Evolutionary conservation across 2,888 invertebrate species (phyloP), one percentile per base, ranked within the genome.

Genomic region (Petrolisthes manimaculis): DNA sequence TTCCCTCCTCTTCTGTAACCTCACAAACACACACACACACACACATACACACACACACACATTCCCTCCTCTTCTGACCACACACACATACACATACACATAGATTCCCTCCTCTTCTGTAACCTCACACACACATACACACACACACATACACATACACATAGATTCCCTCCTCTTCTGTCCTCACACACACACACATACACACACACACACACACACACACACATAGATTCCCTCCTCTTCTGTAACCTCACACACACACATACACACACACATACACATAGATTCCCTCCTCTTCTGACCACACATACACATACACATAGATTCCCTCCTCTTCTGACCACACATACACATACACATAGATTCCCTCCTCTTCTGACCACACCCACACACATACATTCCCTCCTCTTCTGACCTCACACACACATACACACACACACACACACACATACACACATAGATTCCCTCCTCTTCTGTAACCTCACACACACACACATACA

Each of bases 201-300:
- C 95, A n/a, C 21, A 21, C 51, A 14, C 55, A 5, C n/a, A 6
- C 24, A 77, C 89, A 69, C 18, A 95, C 95, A n/a, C 21, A 21
- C 51, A 14, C 55, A 5, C n/a, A 6, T 24, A 74, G 21, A 74
- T 24, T 21, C 74, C n/a, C 74, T 21, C 74, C n/a, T n/a, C n/a
- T n/a, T n/a, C n/a, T n/a, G n/a, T n/a, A n/a, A n/a, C n/a, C n/a
- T n/a, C 24, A 77, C 89, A 69, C 18, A 95, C 95, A n/a, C 21
- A 21, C 51, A 14, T 6, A 5, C n/a, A 6, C 24, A 77, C 89
- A 69, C 18, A 95, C 95, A n/a, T 12, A 21, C 51, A 14, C 55
- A 5, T n/a, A n/a, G n/a, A n/a, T n/a, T n/a, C n/a, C n/a, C n/a
- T n/a, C n/a, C n/a, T n/a, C n/a, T n/a, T n/a, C n/a, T n/a, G n/a